Percentiles rank a stretch among this genome's conserved stretches.
Conservation (phyloP, 35 echinoderm and acorn worm species). For the Stichopus chloronotus region DNA sequence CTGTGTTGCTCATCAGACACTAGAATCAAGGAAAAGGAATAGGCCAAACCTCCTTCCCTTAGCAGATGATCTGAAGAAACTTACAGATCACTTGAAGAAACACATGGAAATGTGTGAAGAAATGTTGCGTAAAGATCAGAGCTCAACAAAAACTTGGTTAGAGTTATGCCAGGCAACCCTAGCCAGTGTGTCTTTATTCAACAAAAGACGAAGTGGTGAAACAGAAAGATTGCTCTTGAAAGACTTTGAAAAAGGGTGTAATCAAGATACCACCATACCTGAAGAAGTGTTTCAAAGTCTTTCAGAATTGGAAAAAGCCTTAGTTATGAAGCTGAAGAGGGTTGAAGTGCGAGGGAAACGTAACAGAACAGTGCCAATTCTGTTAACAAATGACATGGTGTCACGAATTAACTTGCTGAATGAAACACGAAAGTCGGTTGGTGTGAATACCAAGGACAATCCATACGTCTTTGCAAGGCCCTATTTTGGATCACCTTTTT, state of each 20-base stretch:
- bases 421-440: conserved; percentile 53
- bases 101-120: not conserved
- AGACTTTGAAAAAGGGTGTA: conserved; percentile 13
- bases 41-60: too few species aligned
- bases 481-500: conserved; percentile 54
- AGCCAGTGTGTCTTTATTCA: conserved; percentile 52
- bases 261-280: not conserved
- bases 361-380: conserved; percentile 40
- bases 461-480: conserved; percentile 63
- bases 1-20: too few species aligned
- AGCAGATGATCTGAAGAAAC: too few species aligned
- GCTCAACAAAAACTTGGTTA: conserved; percentile 14
- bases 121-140: not conserved
- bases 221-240: conserved; percentile 30
- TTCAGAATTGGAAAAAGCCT: conserved; percentile 5
- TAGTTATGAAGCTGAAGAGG: too few species aligned
- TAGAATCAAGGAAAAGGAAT: too few species aligned
- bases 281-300: conserved; percentile 38
- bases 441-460: conserved; percentile 41
- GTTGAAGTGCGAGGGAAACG: conserved; percentile 46
- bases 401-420: conserved; percentile 33
- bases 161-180: conserved; percentile 58
- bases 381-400: conserved; percentile 50
- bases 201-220: conserved; percentile 59
- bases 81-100: conserved; percentile 34